Percentiles rank a stretch among this genome's conserved stretches.
Conservation (phyloP, 30 jellyfish, hydroid and myxozoan genomes). For the Cassiopea andromeda region DNA sequence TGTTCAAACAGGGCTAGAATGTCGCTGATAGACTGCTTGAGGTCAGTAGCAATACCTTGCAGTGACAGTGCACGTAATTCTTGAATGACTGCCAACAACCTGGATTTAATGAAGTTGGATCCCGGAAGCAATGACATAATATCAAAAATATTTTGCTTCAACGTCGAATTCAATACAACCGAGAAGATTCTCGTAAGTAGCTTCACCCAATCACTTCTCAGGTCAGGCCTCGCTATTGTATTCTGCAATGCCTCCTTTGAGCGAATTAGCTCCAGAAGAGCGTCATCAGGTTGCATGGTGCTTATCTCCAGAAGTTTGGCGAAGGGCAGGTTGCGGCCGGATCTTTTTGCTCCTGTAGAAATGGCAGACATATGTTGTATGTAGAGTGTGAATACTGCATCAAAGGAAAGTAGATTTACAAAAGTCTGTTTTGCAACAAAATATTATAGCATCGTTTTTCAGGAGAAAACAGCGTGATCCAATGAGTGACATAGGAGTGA, state of each 20-base stretch:
- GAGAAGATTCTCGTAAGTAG: conserved; percentile 17
- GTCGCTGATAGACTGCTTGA: not conserved
- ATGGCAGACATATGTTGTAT: no score
- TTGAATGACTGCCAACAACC: conserved; percentile 1
- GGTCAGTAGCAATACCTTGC: not conserved
- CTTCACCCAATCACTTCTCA: conserved; percentile 11
- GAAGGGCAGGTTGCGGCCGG: not conserved
- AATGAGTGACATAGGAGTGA: no score
- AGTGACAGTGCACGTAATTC: not conserved
- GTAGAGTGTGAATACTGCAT: no score
- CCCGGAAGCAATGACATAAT: conserved; percentile 21
- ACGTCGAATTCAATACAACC: not conserved
- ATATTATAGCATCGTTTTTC: no score
- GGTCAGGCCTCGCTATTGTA: not conserved
- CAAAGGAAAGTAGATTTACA: no score
- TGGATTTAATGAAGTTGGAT: not conserved
- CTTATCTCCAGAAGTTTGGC: conserved; percentile 1
- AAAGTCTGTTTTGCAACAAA: no score
- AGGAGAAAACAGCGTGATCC: no score
- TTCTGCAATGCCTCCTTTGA: conserved; percentile 3
- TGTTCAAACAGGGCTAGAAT: conserved; percentile 15
- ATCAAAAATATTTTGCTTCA: not conserved
- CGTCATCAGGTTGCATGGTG: conserved; percentile 32
- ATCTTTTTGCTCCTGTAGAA: not conserved
- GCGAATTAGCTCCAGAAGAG: not conserved